Conservation (phyloP, 2,888 invertebrate species). For the Dryobotodes eremita region DNA sequence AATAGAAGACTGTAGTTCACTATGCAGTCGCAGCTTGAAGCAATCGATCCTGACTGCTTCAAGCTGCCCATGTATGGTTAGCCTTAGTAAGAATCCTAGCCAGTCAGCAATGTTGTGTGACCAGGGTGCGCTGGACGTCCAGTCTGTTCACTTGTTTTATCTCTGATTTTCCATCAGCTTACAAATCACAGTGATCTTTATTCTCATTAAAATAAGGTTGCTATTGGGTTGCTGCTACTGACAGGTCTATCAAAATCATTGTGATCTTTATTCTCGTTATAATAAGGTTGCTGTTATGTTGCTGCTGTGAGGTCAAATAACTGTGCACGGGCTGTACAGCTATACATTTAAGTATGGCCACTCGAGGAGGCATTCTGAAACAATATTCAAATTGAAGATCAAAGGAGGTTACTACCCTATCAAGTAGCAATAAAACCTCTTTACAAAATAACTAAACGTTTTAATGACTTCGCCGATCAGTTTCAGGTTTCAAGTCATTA, state of each 20-base stretch:
- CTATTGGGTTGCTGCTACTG: background rate
- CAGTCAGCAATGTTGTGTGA: too few relatives aligned
- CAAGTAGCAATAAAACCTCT: conserved; percentile 25
- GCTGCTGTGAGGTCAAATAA: background rate
- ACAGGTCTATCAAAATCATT: background rate
- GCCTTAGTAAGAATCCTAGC: too few relatives aligned
- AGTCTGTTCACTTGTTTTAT: too few relatives aligned
- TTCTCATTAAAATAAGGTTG: background rate
- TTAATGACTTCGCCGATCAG: conserved; percentile 51
- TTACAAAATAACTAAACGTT: conserved; percentile 33
- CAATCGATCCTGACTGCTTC: too few relatives aligned
- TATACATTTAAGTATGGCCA: background rate
- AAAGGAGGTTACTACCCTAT: conserved; percentile 20
- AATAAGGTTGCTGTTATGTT: background rate
- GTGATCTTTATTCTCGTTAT: background rate
- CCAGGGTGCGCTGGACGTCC: too few relatives aligned
- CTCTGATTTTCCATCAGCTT: too few relatives aligned
- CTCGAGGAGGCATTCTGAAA: background rate
- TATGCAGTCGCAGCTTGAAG: too few relatives aligned
- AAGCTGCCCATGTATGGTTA: too few relatives aligned
- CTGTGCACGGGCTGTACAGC: background rate
- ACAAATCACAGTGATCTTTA: background rate
- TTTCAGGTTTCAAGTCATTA: conserved; percentile 40
- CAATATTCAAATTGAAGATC: conserved; percentile 16
- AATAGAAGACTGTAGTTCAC: too few relatives aligned